Percentiles rank a stretch among this genome's conserved stretches.
phyloP scores from a whole-genome alignment of 2,113 vertebrate species.

The Paratilapia polleni region DNA sequence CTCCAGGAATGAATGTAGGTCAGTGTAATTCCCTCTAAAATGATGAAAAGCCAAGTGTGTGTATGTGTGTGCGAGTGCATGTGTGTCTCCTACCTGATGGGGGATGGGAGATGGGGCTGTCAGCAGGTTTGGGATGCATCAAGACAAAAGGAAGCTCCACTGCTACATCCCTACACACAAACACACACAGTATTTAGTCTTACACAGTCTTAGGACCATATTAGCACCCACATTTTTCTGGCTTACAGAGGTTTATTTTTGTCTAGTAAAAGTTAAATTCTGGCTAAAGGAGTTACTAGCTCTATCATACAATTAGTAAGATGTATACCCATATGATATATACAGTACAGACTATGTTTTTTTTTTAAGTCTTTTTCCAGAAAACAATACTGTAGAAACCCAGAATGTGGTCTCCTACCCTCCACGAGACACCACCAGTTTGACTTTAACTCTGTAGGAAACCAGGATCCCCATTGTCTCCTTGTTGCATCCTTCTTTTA shows the following conservation, averaged over 20 bases:
- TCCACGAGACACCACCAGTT: conserved; percentile 83
- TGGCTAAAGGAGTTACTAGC: no score
- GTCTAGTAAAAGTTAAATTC: no score
- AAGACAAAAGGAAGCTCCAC: conserved; percentile 89
- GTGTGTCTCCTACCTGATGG: conserved; percentile 64
- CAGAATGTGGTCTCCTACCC: conserved; percentile 69
- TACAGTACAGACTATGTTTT: no score
- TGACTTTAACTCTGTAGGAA: conserved; percentile 86
- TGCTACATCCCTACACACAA: conserved; percentile 78
- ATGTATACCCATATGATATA: no score
- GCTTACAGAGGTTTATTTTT: no score
- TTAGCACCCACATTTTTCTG: no score
- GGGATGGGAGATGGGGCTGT: conserved; percentile 68
- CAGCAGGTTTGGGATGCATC: conserved; percentile 88
- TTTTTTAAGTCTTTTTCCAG: no score
- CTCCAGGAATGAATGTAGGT: not conserved
- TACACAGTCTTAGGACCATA: not conserved
- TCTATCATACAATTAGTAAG: no score
- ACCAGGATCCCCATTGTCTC: conserved; percentile 86
- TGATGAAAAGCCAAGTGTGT: not conserved
- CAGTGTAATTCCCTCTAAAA: not conserved
- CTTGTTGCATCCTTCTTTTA: conserved; percentile 84
- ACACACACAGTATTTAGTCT: conserved; percentile 21
- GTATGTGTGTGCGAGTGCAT: not conserved
- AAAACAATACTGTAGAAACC: not conserved